These are phyloP conservation scores for Lymantria dispar DNA, from an alignment of 2,888 invertebrate species.

Conservation along the genomic window DNA sequence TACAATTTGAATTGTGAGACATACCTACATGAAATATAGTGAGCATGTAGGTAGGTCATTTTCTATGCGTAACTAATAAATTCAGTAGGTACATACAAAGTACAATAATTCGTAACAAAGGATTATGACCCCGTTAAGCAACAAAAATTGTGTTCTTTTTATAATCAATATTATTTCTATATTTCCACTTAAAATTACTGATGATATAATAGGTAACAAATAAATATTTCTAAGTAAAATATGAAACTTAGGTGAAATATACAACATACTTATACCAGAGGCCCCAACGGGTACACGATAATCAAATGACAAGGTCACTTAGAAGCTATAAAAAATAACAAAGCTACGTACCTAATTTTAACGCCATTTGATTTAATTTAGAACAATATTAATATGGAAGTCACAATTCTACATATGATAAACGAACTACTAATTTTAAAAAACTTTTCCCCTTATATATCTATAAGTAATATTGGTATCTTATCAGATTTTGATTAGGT, in stretches of 20 bases:
- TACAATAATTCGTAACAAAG: too few species aligned
- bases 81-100: too few species aligned
- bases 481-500: neutral
- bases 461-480: neutral
- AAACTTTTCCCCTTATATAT: neutral
- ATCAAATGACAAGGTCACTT: conserved; percentile 29
- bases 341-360: conserved; percentile 2
- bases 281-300: conserved; percentile 24
- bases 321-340: conserved; percentile 6
- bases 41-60: too few species aligned
- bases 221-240: neutral
- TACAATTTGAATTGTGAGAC: too few species aligned
- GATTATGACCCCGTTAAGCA: too few species aligned
- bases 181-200: too few species aligned
- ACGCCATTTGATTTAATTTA: too few species aligned
- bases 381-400: neutral
- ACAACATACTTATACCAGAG: conserved; percentile 8
- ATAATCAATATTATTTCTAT: too few species aligned
- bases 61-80: too few species aligned
- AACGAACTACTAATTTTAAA: neutral
- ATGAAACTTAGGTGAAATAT: neutral
- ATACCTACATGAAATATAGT: too few species aligned
- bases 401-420: neutral
- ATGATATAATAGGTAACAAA: too few species aligned
- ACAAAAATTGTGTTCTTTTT: too few species aligned